Base-by-base conservation (phyloP, 1,140 invertebrate species). In the Neelides sp. region DNA sequence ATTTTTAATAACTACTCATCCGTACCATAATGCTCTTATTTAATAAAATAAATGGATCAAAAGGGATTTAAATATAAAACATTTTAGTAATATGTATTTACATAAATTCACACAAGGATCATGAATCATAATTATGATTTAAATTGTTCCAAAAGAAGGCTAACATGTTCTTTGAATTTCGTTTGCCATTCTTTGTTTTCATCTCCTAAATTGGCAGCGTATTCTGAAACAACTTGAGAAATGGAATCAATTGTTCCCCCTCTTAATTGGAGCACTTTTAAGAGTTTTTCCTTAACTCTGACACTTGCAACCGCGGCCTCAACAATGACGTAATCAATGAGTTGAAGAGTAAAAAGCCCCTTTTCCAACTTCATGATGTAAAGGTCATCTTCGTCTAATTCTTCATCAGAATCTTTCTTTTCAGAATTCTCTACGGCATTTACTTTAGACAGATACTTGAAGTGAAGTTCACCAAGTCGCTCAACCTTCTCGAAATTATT, bases 401-500 rank as follows among this genome's bases (percentile, higher is more conserved):
- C 64, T 58, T 84, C 79, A 13, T 78, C 76, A 37, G 76, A 75
- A 20, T 74, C 72, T 43, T 42, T 36, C 32, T 57, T 40, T 47
- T 58, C 74, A 58, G 62, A 73, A 37, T 78, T 78, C 69, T 96
- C 91, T n/a, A 85, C 77, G 42, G 76, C 72, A 61, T 92, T 82
- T 1, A 96, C 86, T 72, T 91, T 93, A 62, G 93, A 87, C 59
- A 92, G 75, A 70, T 98, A 98, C 67, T 97, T 96, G 61, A 98
- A 93, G 72, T 98, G 93, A 36, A 98, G 71, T 68, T 98, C 95
- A 65, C 98, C 73, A 13, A 98, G 71, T 60, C 95, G 69, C 65
- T 99, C 95, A 0, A 98, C 88, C 74, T 98, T 99, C 71, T 98
- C 96, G 62, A 91, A 85, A 71, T 98, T 92, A 66, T 96, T 96